Base-by-base conservation (phyloP, 1,140 invertebrate species). In the Aleiodes sp. region DNA sequence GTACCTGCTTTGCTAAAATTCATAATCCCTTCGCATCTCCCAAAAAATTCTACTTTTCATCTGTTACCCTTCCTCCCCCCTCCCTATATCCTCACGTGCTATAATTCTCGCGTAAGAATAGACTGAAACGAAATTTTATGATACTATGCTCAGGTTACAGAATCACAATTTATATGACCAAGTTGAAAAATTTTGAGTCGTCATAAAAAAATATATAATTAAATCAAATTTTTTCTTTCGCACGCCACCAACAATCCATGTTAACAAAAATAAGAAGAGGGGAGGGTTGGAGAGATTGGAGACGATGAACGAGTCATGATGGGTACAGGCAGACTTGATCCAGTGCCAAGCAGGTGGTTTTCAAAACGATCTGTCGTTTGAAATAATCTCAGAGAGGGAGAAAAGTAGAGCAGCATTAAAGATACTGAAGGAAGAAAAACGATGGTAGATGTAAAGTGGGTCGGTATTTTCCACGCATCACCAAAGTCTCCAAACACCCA, bases 391-490 rank as follows among this genome's bases (percentile, higher is more conserved):
- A 75, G 77, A 75, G 61, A 69, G 35, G 57, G 41, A 66, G 56
- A 64, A 64, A 70, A 68, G 59, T 16, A 70, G 56, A 71, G 72
- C 10, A 43, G 52, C 56, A 39, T 56, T 26, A 29, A 19, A 66
- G 29, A 14, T 59, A 41, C n/a, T 16, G 16, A 60, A 64, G 19
- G 29, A 62, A 61, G 31, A 37, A 63, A 61, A 46, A 56, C 16
- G 14, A 26, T 62, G 31, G 56, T 57, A 59, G n/a, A 46, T 64
- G 71, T 78, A 29, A 83, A 85, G 82, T 83, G 77, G 82, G 81
- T 83, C 78, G 82, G 78, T 81, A 83, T 84, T 81, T 82, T 84
- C 80, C 81, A 77, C 81, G 75, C 82, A 80, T 82, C 82, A 84
- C 82, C 82, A 85, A 83, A 80, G 77, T 75, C 73, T 71, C 35